phyloP scores from a whole-genome alignment of 2,113 vertebrate genomes.

The Pseudolaguvia tuberculata region DNA sequence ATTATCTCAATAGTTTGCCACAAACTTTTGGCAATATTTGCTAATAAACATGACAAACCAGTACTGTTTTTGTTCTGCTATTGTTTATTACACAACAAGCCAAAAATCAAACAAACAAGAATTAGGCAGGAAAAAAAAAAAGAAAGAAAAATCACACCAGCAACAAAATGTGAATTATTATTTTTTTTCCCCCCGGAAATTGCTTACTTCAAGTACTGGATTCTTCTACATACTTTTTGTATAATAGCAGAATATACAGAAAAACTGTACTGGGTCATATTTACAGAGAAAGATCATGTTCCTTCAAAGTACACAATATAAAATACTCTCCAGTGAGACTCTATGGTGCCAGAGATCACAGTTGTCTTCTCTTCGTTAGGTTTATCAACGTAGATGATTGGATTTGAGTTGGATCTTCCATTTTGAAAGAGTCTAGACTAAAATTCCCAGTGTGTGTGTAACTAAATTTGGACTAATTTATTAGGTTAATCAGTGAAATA shows the following conservation, averaged over 20 bases:
- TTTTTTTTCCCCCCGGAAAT: no score
- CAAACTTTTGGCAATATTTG: no score
- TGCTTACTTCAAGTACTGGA: background rate
- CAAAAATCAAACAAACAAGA: background rate
- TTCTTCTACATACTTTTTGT: background rate
- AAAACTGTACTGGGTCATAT: background rate
- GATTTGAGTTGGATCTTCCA: background rate
- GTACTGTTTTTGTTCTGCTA: background rate
- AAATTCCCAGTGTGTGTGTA: background rate
- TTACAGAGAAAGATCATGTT: conserved; percentile 3
- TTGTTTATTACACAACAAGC: background rate
- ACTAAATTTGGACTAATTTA: background rate
- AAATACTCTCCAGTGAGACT: background rate
- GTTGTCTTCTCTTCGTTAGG: background rate
- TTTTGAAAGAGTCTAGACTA: background rate
- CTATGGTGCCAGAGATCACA: background rate
- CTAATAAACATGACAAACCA: background rate
- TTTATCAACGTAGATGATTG: background rate
- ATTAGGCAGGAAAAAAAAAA: background rate
- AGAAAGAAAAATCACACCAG: conserved; percentile 17
- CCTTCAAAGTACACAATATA: background rate
- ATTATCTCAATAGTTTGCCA: no score
- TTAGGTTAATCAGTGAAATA: background rate
- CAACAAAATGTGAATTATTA: background rate
- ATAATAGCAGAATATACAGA: background rate